Percentiles rank a stretch among this genome's conserved stretches.
Evolutionary conservation across 2,888 invertebrate species (phyloP).

Genomic region (Pycnomerus fuliginosus): DNA sequence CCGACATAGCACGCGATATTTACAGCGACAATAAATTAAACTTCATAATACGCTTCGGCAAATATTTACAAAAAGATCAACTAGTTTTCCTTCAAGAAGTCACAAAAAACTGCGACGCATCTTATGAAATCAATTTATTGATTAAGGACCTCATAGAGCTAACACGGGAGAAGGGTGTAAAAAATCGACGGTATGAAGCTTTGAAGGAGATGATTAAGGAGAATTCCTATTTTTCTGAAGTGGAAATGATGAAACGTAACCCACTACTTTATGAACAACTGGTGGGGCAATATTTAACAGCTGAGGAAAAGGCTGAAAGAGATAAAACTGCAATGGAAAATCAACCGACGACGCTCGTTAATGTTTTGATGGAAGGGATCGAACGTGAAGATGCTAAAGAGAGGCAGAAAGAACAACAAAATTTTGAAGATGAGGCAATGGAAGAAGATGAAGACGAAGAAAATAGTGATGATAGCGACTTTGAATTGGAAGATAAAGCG

Average conservation of each 20-base stretch:
- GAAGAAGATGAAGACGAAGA: slow-evolving; percentile 41
- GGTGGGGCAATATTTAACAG: slow-evolving; percentile 80
- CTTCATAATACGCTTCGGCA: slow-evolving; percentile 79
- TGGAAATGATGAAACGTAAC: slow-evolving; percentile 90
- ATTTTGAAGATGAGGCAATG: slow-evolving; percentile 58
- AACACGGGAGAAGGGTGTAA: slow-evolving; percentile 52
- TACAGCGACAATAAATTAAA: slow-evolving; percentile 65
- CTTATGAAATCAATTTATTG: slow-evolving; percentile 64
- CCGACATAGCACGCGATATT: slow-evolving; percentile 64
- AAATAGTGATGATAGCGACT: slow-evolving; percentile 27
- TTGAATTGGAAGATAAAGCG: slow-evolving; percentile 29
- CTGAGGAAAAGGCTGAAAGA: slow-evolving; percentile 68
- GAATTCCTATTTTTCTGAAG: slow-evolving; percentile 82
- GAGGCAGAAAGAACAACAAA: slow-evolving; percentile 62
- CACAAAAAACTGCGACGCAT: slow-evolving; percentile 42
- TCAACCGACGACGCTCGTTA: slow-evolving; percentile 67
- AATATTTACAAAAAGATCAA: slow-evolving; percentile 66
- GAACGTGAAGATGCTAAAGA: slow-evolving; percentile 70
- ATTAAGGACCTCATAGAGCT: slow-evolving; percentile 58
- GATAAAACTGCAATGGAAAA: slow-evolving; percentile 62
- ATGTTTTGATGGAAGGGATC: slow-evolving; percentile 77
- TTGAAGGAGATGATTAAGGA: slow-evolving; percentile 70
- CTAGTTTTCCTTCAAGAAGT: slow-evolving; percentile 66
- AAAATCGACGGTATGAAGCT: slow-evolving; percentile 82
- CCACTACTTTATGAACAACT: slow-evolving; percentile 88